Base-by-base conservation (phyloP, 2,797 vertebrate genomes). In the Carapus acus region DNA sequence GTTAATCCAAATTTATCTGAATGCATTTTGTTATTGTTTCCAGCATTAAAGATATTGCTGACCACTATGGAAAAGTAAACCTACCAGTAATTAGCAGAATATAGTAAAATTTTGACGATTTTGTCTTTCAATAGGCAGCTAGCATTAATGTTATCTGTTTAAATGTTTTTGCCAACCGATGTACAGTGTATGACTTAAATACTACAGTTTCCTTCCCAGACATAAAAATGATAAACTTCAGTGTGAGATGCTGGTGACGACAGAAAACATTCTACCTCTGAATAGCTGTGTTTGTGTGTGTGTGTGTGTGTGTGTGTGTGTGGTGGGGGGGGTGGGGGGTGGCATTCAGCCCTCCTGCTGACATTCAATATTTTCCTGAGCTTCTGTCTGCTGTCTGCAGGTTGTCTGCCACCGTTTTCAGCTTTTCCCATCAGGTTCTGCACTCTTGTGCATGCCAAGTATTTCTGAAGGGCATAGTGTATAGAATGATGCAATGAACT, bases 381-480 rank as follows among this genome's bases (percentile, higher is more conserved):
- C 73, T 68, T 64, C 68, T 62, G 57, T 77, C 64, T 68, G 65
- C 68, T 62, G 57, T 77, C 64, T 63, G 48, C 7, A 15, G 33
- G 69, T 56, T 42, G 54, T 65, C 49, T 47, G 13, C 45, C 56
- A 39, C 54, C 53, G 65, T 73, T 46, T 62, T 67, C 65, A 54
- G 71, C 65, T 71, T 82, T 81, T 76, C 64, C 72, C 73, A 80
- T 83, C 78, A 71, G 68, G 74, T 79, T 73, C 64, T 52, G 64
- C 24, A 54, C 74, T 69, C 62, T 61, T 60, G 42, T 78, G 70
- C 75, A 74, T 77, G 59, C 69, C 50, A 66, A 83, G 74, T 85
- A 82, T 81, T 84, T 83, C 70, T 81, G 68, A 73, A 79, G 77
- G 77, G 71, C 54, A 75, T 65, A 73, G 70, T 67, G 68, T 62